Conservation (phyloP, 1,140 invertebrate species). For the Cyclina sinensis region DNA sequence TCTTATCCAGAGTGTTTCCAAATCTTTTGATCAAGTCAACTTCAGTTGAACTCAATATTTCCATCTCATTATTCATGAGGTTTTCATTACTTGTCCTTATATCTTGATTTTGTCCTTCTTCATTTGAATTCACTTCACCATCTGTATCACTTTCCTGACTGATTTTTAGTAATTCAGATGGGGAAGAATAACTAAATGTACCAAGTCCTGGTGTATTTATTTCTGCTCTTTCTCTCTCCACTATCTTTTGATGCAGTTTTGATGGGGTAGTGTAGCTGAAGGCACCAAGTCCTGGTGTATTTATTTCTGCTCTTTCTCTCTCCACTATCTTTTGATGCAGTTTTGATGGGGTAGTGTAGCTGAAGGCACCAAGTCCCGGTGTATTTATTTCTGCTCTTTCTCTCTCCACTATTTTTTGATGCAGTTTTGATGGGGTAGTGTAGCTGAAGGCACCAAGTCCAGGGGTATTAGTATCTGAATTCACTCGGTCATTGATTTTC, state of each 20-base stretch:
- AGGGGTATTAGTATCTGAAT: not conserved
- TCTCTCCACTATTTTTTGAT: conserved; percentile 7
- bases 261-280: conserved; percentile 8
- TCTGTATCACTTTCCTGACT: not conserved
- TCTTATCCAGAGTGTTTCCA: not conserved
- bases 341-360: conserved; percentile 41
- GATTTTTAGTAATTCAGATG: not conserved
- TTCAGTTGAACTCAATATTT: not conserved
- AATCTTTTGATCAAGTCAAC: not conserved
- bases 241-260: conserved; percentile 12
- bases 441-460: not conserved
- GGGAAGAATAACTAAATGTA: not conserved
- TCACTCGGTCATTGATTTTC: not conserved
- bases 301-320: not conserved
- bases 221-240: not conserved
- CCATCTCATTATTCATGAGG: not conserved
- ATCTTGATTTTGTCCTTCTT: not conserved
- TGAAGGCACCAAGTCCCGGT: conserved; percentile 38
- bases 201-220: not conserved
- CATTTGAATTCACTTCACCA: not conserved
- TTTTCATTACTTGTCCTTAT: not conserved
- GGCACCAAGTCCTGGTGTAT: not conserved
- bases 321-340: not conserved
- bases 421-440: conserved; percentile 7
- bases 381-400: not conserved